These are phyloP conservation scores for Halesus radiatus DNA, from an alignment of 1,140 invertebrate genomes.

Conservation along the genomic window DNA sequence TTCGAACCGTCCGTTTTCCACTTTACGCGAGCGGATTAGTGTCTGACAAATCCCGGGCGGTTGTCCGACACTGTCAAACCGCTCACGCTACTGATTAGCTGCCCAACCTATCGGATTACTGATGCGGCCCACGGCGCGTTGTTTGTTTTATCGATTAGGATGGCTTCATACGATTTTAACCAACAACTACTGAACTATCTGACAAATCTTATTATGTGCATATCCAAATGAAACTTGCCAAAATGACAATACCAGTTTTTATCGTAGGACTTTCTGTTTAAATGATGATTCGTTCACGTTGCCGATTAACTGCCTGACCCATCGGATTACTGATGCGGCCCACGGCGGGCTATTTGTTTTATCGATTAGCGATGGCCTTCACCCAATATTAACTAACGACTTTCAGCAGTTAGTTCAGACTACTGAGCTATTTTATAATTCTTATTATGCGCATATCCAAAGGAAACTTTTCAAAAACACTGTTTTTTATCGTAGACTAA, in stretches of 20 bases:
- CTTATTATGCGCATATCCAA: too few species aligned
- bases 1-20: constrained; percentile 37
- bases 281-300: neutral
- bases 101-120: neutral
- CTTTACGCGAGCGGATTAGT: constrained; percentile 39
- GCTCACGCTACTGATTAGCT: constrained; percentile 18
- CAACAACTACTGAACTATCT: too few species aligned
- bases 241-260: too few species aligned
- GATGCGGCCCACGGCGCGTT: neutral
- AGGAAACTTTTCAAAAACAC: too few species aligned
- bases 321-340: neutral
- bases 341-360: neutral
- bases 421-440: too few species aligned
- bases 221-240: too few species aligned
- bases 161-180: neutral
- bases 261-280: too few species aligned
- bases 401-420: too few species aligned
- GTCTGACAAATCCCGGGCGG: constrained; percentile 37
- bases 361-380: neutral
- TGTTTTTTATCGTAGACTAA: too few species aligned
- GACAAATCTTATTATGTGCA: too few species aligned
- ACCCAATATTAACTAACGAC: neutral
- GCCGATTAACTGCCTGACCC: neutral
- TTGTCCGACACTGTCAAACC: constrained; percentile 36
- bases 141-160: constrained; percentile 7